Percentiles rank a stretch among this genome's conserved stretches.
Conservation (phyloP, 2,797 vertebrate genomes). For the Anguilla pacifica region DNA sequence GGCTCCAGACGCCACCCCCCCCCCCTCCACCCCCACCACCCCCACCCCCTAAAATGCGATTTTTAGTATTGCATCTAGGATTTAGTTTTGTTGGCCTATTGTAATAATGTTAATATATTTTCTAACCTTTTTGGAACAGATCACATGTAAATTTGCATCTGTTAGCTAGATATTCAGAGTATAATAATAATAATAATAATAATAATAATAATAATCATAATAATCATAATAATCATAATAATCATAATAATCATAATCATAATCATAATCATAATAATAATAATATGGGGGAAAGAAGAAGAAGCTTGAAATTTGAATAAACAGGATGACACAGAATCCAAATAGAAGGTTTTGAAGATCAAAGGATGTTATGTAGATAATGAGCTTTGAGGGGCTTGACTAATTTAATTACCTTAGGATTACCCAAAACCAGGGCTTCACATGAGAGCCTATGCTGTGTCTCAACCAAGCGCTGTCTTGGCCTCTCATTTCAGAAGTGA, state of each 20-base stretch:
- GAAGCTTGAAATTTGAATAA: slow-evolving; percentile 38
- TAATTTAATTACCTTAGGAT: slow-evolving; percentile 12
- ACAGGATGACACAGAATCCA: slow-evolving; percentile 24
- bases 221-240: background rate
- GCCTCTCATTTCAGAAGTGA: background rate
- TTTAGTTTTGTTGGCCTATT: background rate
- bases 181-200: background rate
- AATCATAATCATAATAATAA: background rate
- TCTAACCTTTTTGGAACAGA: background rate
- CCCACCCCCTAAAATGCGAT: background rate
- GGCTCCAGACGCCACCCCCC: too few species aligned
- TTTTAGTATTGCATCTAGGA: background rate
- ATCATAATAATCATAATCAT: background rate
- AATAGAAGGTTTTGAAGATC: slow-evolving; percentile 5
- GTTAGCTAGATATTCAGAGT: too few species aligned
- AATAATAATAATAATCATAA: background rate
- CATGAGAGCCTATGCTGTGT: slow-evolving; percentile 19
- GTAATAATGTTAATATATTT: background rate
- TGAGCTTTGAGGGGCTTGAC: slow-evolving; percentile 10
- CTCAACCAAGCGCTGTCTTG: background rate
- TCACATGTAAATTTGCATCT: too few species aligned
- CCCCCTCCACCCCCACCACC: too few species aligned
- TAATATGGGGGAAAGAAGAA: background rate
- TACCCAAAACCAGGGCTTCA: background rate
- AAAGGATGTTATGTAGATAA: background rate